Evolutionary conservation across 2,797 vertebrate species (phyloP), one percentile per base, ranked within the genome.

Genomic region (Ficedula albicollis): DNA sequence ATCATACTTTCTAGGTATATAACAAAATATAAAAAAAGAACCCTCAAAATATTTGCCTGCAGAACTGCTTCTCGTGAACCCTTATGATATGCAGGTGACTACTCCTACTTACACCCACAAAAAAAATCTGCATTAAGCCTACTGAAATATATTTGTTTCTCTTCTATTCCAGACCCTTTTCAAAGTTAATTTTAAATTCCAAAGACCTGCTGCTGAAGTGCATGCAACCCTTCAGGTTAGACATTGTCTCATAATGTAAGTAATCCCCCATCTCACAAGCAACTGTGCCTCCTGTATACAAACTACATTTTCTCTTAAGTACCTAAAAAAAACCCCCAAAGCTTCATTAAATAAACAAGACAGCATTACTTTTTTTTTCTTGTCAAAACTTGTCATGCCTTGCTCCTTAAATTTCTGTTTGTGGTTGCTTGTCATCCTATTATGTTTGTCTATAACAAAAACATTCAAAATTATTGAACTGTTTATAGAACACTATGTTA

Each of bases 291-390:
- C 23, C 39, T 52, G 22, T 79, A 85, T 21, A 59, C n/a, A 72
- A 90, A 75, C 43, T 62, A 62, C 27, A 62, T 84, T 90, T 88
- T 82, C 55, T 70, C 51, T 36, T 67, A 83, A 30, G 49, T 34
- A 83, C 2, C 32, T 26, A 48, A 70, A 72, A 70, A 72, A 67
- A 83, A 78, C 15, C 3, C 9, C 25, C 22, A 49, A 69, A 81
- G 39, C 29, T 84, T 88, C 49, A 84, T 85, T 89, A 82, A 93
- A 90, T 59, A 78, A 69, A 76, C 48, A 90, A 86, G 63, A 91
- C 26, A 72, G 34, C 39, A 63, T 32, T 51, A 55, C 1, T 68
- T 72, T 79, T 72, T 79, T 64, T 55, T 58, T 39, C 54, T 54
- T 95, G 80, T 87, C 80, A 93, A 90, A 91, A 75, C 67, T 46